Evolutionary conservation across 1,140 invertebrate species (phyloP).

Genomic region (Zaprionus camerounensis): DNA sequence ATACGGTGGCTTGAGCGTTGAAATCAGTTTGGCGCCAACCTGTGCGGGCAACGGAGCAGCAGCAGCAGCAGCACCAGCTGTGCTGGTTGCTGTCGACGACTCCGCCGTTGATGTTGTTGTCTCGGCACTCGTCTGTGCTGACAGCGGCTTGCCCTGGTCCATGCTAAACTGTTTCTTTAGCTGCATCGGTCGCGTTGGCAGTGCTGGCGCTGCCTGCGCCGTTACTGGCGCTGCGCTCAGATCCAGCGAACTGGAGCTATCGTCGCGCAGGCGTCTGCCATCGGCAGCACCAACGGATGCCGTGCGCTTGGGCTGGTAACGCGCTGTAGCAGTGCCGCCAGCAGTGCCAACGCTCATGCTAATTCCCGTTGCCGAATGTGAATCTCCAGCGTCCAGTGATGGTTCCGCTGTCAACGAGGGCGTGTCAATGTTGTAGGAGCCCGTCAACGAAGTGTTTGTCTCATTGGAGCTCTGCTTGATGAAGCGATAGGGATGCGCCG

Average conservation of each 20-base stretch:
- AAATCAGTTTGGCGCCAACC: constrained; percentile 80
- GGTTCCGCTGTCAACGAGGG: constrained; percentile 79
- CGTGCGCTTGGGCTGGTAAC: constrained; percentile 80
- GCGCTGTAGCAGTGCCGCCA: constrained; percentile 64
- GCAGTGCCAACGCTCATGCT: constrained; percentile 65
- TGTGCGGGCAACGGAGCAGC: constrained; percentile 38
- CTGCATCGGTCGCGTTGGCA: constrained; percentile 72
- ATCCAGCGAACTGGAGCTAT: constrained; percentile 72
- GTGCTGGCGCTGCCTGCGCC: constrained; percentile 70
- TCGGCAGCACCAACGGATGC: constrained; percentile 77
- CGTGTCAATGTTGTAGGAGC: constrained; percentile 83
- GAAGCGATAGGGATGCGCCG: constrained; percentile 81
- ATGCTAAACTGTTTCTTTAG: constrained; percentile 84
- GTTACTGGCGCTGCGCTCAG: constrained; percentile 67
- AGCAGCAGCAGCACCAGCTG: constrained; percentile 19
- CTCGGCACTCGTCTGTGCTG: constrained; percentile 28
- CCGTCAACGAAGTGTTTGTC: constrained; percentile 82
- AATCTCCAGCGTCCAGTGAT: constrained; percentile 76
- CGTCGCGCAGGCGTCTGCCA: constrained; percentile 63
- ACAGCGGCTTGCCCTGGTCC: constrained; percentile 76
- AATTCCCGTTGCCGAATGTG: constrained; percentile 71
- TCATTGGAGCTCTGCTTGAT: constrained; percentile 84
- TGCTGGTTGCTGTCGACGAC: not conserved
- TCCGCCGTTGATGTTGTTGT: not conserved
- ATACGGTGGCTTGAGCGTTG: constrained; percentile 75